phyloP scores from a whole-genome alignment of 2,797 vertebrate genomes.

The Adelosebastes latens region DNA sequence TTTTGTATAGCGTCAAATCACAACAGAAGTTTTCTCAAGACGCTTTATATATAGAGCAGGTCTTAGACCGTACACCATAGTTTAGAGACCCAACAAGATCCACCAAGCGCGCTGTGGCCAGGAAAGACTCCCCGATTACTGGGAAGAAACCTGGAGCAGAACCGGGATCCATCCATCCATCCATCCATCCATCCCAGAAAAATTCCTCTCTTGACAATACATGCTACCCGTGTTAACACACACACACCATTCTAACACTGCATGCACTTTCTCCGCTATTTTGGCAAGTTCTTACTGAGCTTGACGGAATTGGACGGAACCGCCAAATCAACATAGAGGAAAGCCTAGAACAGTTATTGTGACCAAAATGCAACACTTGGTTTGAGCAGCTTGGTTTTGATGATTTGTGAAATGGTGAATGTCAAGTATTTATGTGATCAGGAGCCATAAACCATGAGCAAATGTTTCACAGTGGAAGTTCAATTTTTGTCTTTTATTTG shows the following conservation, averaged over 20 bases:
- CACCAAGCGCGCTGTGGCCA: too few species aligned
- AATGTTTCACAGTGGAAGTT: too few species aligned
- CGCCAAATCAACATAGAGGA: neutral
- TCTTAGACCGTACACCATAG: too few species aligned
- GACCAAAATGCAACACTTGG: neutral
- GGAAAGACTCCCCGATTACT: too few species aligned
- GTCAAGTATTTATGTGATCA: neutral
- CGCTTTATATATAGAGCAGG: too few species aligned
- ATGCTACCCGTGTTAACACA: neutral
- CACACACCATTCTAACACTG: too few species aligned
- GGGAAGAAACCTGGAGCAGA: too few species aligned
- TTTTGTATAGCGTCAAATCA: too few species aligned
- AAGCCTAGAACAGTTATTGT: neutral
- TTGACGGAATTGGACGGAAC: neutral
- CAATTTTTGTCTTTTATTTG: too few species aligned
- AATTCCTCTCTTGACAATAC: neutral
- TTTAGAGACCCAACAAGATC: too few species aligned
- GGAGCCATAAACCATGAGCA: neutral
- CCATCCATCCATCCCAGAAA: neutral
- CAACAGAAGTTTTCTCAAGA: too few species aligned
- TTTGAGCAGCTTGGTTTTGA: neutral
- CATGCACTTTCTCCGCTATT: neutral
- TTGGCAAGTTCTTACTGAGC: neutral
- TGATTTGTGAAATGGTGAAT: neutral
- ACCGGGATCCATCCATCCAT: too few species aligned